Evolutionary conservation across 2,797 vertebrate genomes (phyloP).

Genomic region (Sebastolobus alascanus): DNA sequence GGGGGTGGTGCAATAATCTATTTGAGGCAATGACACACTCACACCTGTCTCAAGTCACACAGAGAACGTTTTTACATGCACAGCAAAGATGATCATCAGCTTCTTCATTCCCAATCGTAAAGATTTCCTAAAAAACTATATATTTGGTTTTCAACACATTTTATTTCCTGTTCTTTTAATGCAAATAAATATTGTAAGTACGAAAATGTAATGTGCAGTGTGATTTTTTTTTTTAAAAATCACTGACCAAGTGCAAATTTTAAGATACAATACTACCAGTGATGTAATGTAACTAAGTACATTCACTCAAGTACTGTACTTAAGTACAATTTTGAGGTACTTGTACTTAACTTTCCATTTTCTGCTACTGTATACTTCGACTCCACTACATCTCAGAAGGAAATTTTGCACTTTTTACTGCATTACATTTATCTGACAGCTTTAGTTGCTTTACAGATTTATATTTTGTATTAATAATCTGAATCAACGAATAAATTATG

Average conservation of each 20-base stretch:
- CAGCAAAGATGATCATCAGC: background rate
- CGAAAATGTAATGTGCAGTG: background rate
- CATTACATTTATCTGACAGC: no score
- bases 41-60: conserved; percentile 66
- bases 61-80: conserved; percentile 18
- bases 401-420: no score
- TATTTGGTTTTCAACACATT: background rate
- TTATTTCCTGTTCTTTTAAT: background rate
- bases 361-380: no score
- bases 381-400: no score
- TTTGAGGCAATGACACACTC: conserved; percentile 62
- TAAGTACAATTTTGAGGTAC: no score
- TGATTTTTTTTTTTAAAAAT: background rate
- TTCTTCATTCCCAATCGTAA: background rate
- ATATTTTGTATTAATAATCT: no score
- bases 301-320: no score
- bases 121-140: background rate
- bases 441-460: no score
- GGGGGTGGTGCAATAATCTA: conserved; percentile 54
- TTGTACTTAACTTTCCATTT: no score
- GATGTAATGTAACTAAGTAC: no score
- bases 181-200: background rate
- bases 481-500: no score
- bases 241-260: background rate
- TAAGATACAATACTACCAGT: background rate